phyloP scores from a whole-genome alignment of 2,113 vertebrate genomes.

The Mormoops blainvillei region DNA sequence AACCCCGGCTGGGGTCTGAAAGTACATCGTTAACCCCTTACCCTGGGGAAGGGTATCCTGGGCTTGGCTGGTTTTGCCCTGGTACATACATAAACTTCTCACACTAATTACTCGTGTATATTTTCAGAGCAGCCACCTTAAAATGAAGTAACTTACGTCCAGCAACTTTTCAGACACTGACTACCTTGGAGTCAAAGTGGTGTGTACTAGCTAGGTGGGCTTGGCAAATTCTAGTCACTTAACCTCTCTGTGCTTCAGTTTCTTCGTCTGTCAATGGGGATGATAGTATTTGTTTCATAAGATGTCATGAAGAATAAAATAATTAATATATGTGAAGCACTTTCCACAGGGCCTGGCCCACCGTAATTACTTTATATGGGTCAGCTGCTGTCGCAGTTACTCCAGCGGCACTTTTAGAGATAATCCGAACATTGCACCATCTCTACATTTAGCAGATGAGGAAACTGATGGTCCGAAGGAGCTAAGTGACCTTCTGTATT shows the following conservation, averaged over 20 bases:
- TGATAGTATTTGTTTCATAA: not conserved
- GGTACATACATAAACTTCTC: not conserved
- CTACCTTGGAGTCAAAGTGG: not conserved
- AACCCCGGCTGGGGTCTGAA: not conserved
- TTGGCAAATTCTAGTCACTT: not conserved
- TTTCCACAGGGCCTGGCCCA: not conserved
- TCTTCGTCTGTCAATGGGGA: not conserved
- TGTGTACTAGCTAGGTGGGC: not conserved
- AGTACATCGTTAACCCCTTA: not conserved
- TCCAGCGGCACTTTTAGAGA: not conserved
- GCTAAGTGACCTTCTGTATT: not conserved
- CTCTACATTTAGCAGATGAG: not conserved
- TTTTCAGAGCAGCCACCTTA: not conserved
- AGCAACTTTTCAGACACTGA: not conserved
- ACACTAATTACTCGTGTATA: fast-evolving
- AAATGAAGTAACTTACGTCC: not conserved
- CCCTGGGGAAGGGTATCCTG: not conserved
- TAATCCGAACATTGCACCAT: not conserved
- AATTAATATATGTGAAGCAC: not conserved
- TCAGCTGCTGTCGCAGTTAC: not conserved
- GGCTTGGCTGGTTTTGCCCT: not conserved
- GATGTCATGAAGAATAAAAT: not conserved
- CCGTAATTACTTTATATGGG: not conserved
- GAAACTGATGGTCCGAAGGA: not conserved
- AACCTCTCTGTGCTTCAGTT: not conserved